Evolutionary conservation across 1,140 invertebrate species (phyloP).

Genomic region (Atta cephalotes): DNA sequence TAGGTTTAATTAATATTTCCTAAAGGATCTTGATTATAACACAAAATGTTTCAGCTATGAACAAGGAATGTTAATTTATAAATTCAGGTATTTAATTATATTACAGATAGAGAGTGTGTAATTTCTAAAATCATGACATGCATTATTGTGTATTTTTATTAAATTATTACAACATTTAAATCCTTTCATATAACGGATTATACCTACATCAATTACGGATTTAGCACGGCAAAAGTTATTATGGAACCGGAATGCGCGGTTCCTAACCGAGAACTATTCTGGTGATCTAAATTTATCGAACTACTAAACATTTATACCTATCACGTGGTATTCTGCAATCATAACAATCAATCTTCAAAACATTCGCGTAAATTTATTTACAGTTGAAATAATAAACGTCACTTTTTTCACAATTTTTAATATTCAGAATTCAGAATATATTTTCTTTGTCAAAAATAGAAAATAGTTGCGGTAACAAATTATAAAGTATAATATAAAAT

Average conservation of each 20-base stretch:
- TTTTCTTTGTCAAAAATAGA: neutral
- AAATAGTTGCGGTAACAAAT: neutral
- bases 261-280: neutral
- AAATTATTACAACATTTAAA: slow-evolving; percentile 28
- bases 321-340: neutral
- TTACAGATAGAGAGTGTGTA: neutral
- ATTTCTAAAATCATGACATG: neutral
- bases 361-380: neutral
- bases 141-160: slow-evolving; percentile 17
- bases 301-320: neutral
- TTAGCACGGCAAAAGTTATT: slow-evolving; percentile 11
- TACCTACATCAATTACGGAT: neutral
- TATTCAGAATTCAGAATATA: neutral
- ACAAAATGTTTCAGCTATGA: neutral
- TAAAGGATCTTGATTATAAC: slow-evolving; percentile 1
- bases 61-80: slow-evolving; percentile 7
- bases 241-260: slow-evolving; percentile 32
- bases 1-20: slow-evolving; percentile 5
- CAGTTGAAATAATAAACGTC: neutral
- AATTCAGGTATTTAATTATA: neutral
- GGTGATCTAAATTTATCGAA: slow-evolving; percentile 31
- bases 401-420: neutral
- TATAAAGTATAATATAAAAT: neutral
- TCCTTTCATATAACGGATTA: neutral
- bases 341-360: slow-evolving; percentile 14